Conservation (phyloP, 2,888 invertebrate genomes). For the Colletes collaris region DNA sequence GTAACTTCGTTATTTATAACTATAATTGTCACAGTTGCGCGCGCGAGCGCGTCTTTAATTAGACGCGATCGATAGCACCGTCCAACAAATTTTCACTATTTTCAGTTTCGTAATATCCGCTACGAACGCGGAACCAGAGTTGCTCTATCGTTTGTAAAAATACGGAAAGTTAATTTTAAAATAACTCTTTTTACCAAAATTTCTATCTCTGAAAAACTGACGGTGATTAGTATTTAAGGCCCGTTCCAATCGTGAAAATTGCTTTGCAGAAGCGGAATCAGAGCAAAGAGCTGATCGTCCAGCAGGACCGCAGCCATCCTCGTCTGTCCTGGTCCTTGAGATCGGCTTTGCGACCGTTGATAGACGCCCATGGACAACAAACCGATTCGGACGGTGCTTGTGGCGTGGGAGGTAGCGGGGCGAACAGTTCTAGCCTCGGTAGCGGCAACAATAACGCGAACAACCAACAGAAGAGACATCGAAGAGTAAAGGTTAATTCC, state of each 20-base stretch:
- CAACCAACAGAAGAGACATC: conserved; percentile 77
- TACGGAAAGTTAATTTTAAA: too few relatives aligned
- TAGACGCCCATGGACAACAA: conserved; percentile 84
- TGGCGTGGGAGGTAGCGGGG: conserved; percentile 6
- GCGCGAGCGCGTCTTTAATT: conserved; percentile 27
- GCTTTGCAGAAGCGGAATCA: conserved; percentile 85
- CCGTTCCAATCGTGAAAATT: neutral
- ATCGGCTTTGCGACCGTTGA: conserved; percentile 90
- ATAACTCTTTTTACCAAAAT: too few relatives aligned
- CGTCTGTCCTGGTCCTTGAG: conserved; percentile 89
- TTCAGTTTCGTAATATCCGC: too few relatives aligned
- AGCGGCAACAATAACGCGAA: conserved; percentile 45
- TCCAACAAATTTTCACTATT: too few relatives aligned
- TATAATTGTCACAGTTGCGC: conserved; percentile 13
- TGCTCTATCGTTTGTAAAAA: too few relatives aligned
- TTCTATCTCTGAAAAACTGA: too few relatives aligned
- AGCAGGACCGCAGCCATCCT: conserved; percentile 91
- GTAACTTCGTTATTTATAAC: conserved; percentile 51
- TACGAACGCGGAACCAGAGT: too few relatives aligned
- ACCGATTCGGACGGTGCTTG: conserved; percentile 35
- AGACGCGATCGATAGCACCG: conserved; percentile 34
- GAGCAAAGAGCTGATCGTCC: conserved; percentile 88
- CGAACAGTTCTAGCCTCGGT: conserved; percentile 35
- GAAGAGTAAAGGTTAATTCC: conserved; percentile 86
- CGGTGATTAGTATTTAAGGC: too few relatives aligned